Base-by-base conservation (phyloP, 2,113 vertebrate genomes). In the Taurulus bubalis region DNA sequence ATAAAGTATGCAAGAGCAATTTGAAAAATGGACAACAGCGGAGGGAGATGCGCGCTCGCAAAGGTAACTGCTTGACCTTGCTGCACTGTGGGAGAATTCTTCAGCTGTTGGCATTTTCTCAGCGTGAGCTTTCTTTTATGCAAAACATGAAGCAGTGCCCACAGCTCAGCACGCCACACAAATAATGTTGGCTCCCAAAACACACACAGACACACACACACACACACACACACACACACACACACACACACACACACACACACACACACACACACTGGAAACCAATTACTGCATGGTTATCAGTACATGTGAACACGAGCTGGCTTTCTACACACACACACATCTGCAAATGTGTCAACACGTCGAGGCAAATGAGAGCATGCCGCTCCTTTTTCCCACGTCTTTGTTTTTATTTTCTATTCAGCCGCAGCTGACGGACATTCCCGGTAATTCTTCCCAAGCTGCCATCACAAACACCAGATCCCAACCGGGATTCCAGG, bases 71-170 rank as follows among this genome's bases (percentile, higher is more conserved):
- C 71, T 85, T 80, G 85, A 90, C 90, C 86, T 88, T 79, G 75
- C 51, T 75, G 80, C 62, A 24, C 72, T 15, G 56, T 66, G 69
- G 80, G 72, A 75, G 58, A 78, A 85, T 87, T 84, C 67, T 80
- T 91, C 76, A 80, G 77, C 86, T 83, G 79, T 76, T 85, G 84
- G 77, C 80, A 69, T 89, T 87, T 90, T 80, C 75, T 80, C 91
- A 86, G 84, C 78, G 14, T 24, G 80, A 82, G 72, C 75, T 72
- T 79, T 83, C 62, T 82, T 87, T 90, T 83, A 88, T 85, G 79
- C 77, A 90, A 89, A 89, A 89, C 80, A 85, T 69, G 62, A 85
- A 85, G 71, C 69, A 79, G 71, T 75, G 82, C 66, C 77, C 73
- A 53, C 72, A 80, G 77, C 70, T 70, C 72, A 28, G 63, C 42